Conservation (phyloP, 2,797 vertebrate species). For the Otolemur crassicaudatus region DNA sequence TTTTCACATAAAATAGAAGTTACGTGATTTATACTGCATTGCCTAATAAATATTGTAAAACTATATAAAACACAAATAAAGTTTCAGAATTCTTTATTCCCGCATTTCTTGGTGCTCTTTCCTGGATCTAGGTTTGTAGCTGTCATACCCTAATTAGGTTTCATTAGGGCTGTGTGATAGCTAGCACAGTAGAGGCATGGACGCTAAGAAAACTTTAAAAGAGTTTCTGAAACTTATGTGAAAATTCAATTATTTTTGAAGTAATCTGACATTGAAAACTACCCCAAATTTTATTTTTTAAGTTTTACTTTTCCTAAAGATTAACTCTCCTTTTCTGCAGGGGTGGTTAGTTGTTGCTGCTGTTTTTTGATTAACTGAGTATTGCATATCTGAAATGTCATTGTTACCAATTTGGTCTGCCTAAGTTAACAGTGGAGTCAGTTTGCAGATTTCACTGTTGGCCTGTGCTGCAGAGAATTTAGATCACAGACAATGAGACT, state of each 20-base stretch:
- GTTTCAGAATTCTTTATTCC: background rate
- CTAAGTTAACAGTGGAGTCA: background rate
- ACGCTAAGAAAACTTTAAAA: slow-evolving; percentile 18
- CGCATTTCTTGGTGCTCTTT: background rate
- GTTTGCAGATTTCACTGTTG: background rate
- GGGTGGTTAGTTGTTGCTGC: background rate
- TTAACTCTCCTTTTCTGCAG: background rate
- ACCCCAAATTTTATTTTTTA: background rate
- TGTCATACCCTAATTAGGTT: background rate
- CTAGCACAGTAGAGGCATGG: background rate
- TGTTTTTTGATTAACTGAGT: background rate
- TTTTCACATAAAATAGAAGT: slow-evolving; percentile 25
- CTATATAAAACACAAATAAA: background rate
- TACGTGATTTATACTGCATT: background rate
- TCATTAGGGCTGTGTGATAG: background rate
- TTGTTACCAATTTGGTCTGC: background rate
- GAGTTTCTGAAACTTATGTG: background rate
- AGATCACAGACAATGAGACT: background rate
- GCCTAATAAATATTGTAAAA: background rate
- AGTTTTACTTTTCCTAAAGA: background rate
- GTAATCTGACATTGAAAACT: background rate
- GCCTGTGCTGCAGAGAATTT: background rate
- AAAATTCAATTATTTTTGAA: background rate
- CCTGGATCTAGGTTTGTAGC: background rate
- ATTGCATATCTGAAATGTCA: background rate